A percentile compares a stretch with the other conserved stretches of the same genome.
phyloP scores from a whole-genome alignment of 2,888 invertebrate species.

The Diaperis boleti region DNA sequence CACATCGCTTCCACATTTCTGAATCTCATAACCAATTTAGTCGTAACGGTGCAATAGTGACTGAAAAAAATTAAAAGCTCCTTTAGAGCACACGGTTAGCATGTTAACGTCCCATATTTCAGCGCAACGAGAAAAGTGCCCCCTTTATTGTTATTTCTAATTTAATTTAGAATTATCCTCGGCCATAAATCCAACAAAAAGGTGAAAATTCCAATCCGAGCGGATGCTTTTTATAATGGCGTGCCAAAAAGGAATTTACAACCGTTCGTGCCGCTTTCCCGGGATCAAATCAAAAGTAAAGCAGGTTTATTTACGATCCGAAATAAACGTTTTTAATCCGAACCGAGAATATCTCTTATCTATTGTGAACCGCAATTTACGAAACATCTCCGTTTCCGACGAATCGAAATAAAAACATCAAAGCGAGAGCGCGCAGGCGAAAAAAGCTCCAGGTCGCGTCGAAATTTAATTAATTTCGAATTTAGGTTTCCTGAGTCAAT shows the following conservation, averaged over 20 bases:
- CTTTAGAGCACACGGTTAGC: neutral
- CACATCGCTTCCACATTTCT: neutral
- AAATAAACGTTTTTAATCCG: slow-evolving; percentile 24
- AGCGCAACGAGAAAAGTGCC: neutral
- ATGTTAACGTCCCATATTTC: neutral
- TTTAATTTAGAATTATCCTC: neutral
- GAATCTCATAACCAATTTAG: neutral
- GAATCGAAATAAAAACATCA: slow-evolving; percentile 5
- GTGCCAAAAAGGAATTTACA: slow-evolving; percentile 33
- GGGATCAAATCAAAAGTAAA: slow-evolving; percentile 33
- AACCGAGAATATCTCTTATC: slow-evolving; percentile 23
- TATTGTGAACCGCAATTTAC: slow-evolving; percentile 18
- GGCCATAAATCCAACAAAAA: neutral
- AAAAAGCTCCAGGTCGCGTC: neutral
- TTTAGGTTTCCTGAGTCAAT: slow-evolving; percentile 28
- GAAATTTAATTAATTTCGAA: slow-evolving; percentile 28
- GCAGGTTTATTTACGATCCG: slow-evolving; percentile 19
- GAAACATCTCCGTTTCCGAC: slow-evolving; percentile 14
- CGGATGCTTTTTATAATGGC: slow-evolving; percentile 12
- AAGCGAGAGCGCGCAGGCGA: too few species aligned
- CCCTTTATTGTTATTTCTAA: neutral
- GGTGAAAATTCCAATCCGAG: neutral
- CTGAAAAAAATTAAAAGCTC: neutral
- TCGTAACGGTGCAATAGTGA: neutral
- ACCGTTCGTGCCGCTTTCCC: slow-evolving; percentile 30